Percentiles rank a stretch among this genome's conserved stretches.
Evolutionary conservation across 2,888 invertebrate species (phyloP).

Genomic region (Drosophila diplacantha): DNA sequence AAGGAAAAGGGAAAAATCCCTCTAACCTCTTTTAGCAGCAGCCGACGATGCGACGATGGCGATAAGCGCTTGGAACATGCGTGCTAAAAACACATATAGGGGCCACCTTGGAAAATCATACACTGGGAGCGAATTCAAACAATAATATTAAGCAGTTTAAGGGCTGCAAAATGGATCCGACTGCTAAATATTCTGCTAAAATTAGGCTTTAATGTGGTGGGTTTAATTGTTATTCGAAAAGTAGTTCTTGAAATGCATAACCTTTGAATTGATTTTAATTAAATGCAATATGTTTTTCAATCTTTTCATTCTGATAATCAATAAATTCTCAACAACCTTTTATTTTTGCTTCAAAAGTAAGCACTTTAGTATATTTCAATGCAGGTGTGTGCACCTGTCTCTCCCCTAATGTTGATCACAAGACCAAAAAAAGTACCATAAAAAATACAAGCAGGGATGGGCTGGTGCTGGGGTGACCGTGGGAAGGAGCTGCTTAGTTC

Average conservation of each 20-base stretch:
- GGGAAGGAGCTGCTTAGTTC: conserved; percentile 23
- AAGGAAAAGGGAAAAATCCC: neutral
- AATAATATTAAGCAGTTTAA: no score
- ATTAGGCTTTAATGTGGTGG: no score
- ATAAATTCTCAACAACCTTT: neutral
- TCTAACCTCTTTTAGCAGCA: conserved; percentile 22
- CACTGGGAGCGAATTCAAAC: neutral
- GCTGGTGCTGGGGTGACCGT: neutral
- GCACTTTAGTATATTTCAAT: neutral
- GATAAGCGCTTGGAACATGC: conserved; percentile 68
- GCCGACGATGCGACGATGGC: conserved; percentile 50
- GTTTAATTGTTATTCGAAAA: no score
- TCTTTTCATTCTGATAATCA: neutral
- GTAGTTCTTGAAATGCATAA: no score
- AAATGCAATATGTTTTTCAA: no score
- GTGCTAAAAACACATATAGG: conserved; percentile 60
- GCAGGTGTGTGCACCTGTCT: conserved; percentile 36
- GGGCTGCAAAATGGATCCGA: no score
- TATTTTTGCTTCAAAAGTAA: neutral
- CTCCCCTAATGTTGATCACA: conserved; percentile 37
- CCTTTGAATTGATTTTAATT: no score
- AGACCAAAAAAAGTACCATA: conserved; percentile 24
- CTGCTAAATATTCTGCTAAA: no score
- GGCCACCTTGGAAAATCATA: neutral
- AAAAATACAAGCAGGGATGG: neutral